Evolutionary conservation across 2,113 vertebrate species (phyloP), one percentile per base, ranked within the genome.

Genomic region (Proterorhinus semilunaris): DNA sequence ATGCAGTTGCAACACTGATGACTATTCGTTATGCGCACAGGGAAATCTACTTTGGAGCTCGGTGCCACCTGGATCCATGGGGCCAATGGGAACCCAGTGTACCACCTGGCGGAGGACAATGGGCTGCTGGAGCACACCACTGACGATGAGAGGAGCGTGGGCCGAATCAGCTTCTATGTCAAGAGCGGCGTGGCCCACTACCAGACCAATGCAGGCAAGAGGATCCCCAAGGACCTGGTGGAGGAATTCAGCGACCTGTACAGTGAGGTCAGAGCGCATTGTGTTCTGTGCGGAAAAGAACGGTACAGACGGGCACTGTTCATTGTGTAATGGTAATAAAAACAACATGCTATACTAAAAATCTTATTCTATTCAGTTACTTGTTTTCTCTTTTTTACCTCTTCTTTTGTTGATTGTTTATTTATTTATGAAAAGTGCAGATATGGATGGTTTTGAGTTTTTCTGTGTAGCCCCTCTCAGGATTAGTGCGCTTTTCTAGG

Each of bases 231-330:
- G 89, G 95, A 99, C 86, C 91, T 99, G 93, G 96, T 98, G 94
- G 98, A 99, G 92, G 98, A 99, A 94, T 99, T 99, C 95, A 96
- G 98, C 78, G 98, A 99, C 94, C 92, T 98, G 92, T 99, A 99
- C 95, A 97, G 98, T 81, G 95, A 99, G 95, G 97, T 98, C 80
- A 86, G 92, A 81, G 42, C 11, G 54, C 8, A 53, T 7, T 7
- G n/a, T 10, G 44, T 13, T 16, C 6, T 62, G 17, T 15, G 16
- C n/a, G 11, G 17, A 11, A 15, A 15, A 45, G 48, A 6, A 42
- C 5, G 69, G 49, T 53, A 17, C 13, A 63, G 42, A 12, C 42
- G 10, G 46, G 2, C 2, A 42, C 36, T 69, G 12, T 36, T 36
- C 6, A 6, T 36, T 36, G 27, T 36, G 27, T 36, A 36, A 36